phyloP scores from a whole-genome alignment of 2,888 invertebrate species.

The Dynastes tityus region DNA sequence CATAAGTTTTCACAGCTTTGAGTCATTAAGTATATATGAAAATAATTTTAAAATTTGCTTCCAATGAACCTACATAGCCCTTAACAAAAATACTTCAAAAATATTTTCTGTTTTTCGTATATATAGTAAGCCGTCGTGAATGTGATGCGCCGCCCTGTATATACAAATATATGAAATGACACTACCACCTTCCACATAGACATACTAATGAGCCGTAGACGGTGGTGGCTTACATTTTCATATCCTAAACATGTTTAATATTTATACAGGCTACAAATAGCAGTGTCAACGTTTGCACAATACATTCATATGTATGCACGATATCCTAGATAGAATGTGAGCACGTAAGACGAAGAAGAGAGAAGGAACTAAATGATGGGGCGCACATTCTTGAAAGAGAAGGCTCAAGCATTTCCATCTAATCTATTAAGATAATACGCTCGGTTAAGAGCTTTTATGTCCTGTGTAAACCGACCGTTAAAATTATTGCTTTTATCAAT shows the following conservation, averaged over 20 bases:
- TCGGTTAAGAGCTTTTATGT: constrained; percentile 57
- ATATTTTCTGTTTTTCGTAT: too few relatives aligned
- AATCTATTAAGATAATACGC: constrained; percentile 58
- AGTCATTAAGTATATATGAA: too few relatives aligned
- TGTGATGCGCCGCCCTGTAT: too few relatives aligned
- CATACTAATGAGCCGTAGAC: too few relatives aligned
- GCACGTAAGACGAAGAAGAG: constrained; percentile 3
- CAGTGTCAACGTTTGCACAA: constrained; percentile 58
- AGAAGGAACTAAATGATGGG: constrained; percentile 2
- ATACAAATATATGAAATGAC: too few relatives aligned
- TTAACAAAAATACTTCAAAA: too few relatives aligned
- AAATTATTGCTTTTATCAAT: constrained; percentile 49
- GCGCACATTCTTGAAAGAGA: neutral
- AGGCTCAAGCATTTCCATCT: constrained; percentile 41
- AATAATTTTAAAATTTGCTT: too few relatives aligned
- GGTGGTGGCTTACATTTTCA: too few relatives aligned
- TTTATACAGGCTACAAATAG: constrained; percentile 62
- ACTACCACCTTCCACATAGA: too few relatives aligned
- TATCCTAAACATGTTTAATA: constrained; percentile 60
- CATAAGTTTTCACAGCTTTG: too few relatives aligned
- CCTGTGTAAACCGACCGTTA: constrained; percentile 49
- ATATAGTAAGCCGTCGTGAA: too few relatives aligned
- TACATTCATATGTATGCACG: constrained; percentile 15
- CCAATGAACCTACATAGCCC: too few relatives aligned
- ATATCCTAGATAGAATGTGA: neutral